Evolutionary conservation across 1,140 invertebrate species (phyloP).

Genomic region (Eriocheir sinensis): DNA sequence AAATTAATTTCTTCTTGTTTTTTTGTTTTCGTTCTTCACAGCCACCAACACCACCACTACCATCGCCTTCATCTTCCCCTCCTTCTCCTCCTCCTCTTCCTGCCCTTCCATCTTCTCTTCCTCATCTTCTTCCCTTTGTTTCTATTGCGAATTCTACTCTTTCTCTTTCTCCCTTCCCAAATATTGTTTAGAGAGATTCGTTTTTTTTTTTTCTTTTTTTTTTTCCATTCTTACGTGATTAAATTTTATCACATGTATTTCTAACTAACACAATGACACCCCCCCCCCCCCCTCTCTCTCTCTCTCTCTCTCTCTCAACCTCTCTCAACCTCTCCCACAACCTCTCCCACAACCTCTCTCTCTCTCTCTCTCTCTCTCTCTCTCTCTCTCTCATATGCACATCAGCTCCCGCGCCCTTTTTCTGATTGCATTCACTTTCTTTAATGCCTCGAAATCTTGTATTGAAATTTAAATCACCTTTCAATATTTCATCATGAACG

Average conservation of each 20-base stretch:
- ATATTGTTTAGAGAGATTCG: no score
- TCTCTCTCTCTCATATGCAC: neutral
- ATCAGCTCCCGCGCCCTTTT: neutral
- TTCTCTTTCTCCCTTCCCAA: no score
- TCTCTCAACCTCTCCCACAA: neutral
- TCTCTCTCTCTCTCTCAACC: no score
- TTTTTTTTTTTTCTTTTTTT: no score
- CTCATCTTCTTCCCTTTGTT: neutral
- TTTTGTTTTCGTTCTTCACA: no score
- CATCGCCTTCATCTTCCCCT: no score
- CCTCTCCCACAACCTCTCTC: neutral
- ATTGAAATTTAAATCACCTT: slow-evolving; percentile 3
- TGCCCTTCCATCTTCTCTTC: neutral
- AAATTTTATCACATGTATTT: no score
- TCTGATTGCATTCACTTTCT: neutral
- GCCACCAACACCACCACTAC: no score
- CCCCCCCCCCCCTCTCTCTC: neutral
- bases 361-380: neutral
- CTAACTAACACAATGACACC: no score
- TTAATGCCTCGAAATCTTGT: neutral
- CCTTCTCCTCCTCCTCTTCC: neutral
- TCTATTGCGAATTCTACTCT: no score
- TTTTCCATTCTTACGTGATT: no score
- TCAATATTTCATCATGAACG: neutral
- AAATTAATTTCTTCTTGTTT: no score